A percentile compares a stretch with the other conserved stretches of the same genome.
Conservation (phyloP, 2,113 vertebrate genomes). For the Xyliphius kryptos region DNA sequence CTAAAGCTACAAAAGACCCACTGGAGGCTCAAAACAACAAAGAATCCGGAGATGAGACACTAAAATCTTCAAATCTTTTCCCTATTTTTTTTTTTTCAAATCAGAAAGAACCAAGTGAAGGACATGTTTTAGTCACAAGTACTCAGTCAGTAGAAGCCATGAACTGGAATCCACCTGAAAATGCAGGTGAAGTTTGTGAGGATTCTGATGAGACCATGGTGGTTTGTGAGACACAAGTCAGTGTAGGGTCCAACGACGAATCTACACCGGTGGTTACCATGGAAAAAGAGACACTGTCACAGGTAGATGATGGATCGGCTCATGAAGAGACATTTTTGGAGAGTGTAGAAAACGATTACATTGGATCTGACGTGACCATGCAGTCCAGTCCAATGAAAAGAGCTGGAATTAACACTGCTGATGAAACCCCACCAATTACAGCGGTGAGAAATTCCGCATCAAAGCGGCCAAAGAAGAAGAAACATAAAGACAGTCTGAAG, state of each 20-base stretch:
- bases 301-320: too few relatives aligned
- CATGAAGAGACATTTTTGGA: background rate
- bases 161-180: background rate
- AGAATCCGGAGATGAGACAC: background rate
- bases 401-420: background rate
- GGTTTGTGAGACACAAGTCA: constrained; percentile 19
- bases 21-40: background rate
- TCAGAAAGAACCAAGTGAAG: background rate
- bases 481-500: background rate
- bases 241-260: too few relatives aligned
- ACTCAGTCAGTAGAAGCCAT: constrained; percentile 16
- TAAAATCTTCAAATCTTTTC: too few relatives aligned
- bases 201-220: background rate
- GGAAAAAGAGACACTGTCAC: too few relatives aligned
- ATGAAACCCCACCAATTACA: background rate
- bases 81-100: too few relatives aligned
- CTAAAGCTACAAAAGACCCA: background rate
- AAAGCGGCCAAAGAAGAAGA: background rate
- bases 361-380: background rate
- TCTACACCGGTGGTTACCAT: too few relatives aligned
- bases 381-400: constrained; percentile 1
- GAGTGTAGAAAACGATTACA: background rate
- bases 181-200: background rate
- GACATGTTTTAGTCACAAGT: constrained; percentile 12
- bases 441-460: background rate